Percentiles rank a stretch among this genome's conserved stretches.
phyloP scores from a whole-genome alignment of 2,113 vertebrate species.

The Psittacara wagleri region DNA sequence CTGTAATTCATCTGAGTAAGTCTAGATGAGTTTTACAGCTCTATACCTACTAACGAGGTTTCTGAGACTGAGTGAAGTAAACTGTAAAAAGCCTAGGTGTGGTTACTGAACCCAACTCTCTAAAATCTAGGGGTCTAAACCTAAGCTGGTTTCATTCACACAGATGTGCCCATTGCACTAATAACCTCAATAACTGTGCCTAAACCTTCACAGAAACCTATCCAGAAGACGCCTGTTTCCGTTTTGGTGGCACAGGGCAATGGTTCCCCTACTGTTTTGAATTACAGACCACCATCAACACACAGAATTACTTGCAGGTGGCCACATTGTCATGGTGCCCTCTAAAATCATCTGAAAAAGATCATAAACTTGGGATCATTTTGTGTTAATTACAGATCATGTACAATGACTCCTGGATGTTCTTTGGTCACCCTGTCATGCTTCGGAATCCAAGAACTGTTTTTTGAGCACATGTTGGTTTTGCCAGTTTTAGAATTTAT shows the following conservation, averaged over 20 bases:
- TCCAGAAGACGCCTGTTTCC: conserved; percentile 39
- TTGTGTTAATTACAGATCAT: conserved; percentile 1
- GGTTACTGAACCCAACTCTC: background rate
- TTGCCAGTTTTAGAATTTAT: background rate
- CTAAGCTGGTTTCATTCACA: background rate
- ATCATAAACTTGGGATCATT: background rate
- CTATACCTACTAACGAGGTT: background rate
- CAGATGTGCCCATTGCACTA: background rate
- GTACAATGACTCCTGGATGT: background rate
- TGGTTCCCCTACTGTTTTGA: conserved; percentile 21
- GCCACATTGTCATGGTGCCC: background rate
- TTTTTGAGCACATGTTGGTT: background rate
- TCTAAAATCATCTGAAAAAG: background rate
- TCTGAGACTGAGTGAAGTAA: background rate
- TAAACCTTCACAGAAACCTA: conserved; percentile 15
- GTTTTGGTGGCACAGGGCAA: background rate
- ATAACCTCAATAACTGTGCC: background rate
- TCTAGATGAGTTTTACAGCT: background rate
- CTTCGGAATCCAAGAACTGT: background rate
- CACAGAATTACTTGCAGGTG: conserved; percentile 21
- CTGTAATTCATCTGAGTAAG: background rate
- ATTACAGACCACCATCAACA: conserved; percentile 46
- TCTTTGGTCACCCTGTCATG: background rate
- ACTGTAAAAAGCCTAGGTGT: background rate
- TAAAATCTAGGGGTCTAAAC: background rate